phyloP scores from a whole-genome alignment of 1,140 invertebrate genomes.

The Oryctes rhinoceros region DNA sequence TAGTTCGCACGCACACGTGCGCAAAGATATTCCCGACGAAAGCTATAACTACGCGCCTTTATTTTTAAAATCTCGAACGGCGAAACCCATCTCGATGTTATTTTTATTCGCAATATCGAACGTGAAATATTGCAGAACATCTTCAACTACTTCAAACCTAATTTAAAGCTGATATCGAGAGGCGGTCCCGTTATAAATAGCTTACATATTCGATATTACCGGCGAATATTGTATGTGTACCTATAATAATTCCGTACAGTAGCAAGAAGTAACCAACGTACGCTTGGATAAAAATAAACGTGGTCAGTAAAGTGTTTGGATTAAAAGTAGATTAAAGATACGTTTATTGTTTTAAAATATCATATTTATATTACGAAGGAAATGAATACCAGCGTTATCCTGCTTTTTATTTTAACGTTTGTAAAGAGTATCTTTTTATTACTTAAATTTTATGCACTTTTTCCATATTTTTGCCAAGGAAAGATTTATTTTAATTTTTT shows the following conservation, averaged over 20 bases:
- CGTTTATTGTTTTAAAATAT: no score
- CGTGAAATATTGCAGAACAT: slow-evolving; percentile 29
- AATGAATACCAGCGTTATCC: no score
- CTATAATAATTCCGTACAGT: background rate
- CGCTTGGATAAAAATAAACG: background rate
- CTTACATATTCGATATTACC: background rate
- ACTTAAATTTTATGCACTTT: no score
- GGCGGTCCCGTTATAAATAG: slow-evolving; percentile 8
- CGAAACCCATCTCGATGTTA: background rate
- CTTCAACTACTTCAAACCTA: slow-evolving; percentile 32
- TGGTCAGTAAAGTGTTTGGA: background rate
- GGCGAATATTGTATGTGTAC: background rate
- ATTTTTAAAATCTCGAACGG: background rate
- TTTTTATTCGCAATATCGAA: background rate
- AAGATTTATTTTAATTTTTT: no score
- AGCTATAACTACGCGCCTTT: background rate
- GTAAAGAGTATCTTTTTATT: no score
- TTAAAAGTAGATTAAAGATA: background rate
- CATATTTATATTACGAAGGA: no score
- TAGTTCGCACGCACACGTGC: no score
- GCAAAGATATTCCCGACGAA: no score
- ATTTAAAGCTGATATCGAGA: slow-evolving; percentile 7
- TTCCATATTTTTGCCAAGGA: no score
- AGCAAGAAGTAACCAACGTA: background rate
- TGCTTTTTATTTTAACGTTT: no score